Evolutionary conservation across 2,797 vertebrate species (phyloP), one percentile per base, ranked within the genome.

Genomic region (Nothura maculosa): DNA sequence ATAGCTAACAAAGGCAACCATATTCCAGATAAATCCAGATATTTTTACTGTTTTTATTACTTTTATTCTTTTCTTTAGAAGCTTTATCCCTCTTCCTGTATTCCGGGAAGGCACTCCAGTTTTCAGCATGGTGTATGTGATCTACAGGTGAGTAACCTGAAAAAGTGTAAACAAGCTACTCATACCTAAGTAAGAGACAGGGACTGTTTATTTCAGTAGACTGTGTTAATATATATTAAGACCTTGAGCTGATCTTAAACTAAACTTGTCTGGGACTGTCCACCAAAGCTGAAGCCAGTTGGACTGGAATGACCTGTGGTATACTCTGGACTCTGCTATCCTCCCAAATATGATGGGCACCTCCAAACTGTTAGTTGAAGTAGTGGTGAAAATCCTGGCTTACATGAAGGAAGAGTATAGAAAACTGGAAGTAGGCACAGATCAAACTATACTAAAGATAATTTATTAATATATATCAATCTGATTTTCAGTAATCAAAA

Each of bases 311-410:
- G 7, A 15, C 4, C 16, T 68, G 18, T 42, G 9, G 57, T 79
- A 48, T n/a, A 48, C 3, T 13, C 18, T 54, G 64, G 81, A 81
- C 4, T 30, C 11, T 28, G 6, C 34, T 18, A 19, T 40, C 13
- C 20, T 67, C 36, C 40, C 72, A 58, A 79, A 32, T 6, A 10
- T 3, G 1, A 12, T 2, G 80, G 22, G 30, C 21, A 45, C 43
- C 55, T 24, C 62, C 52, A 63, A 89, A 78, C 1, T 22, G 12
- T 6, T 28, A 3, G 13, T 14, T 86, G 50, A 34, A 66, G 30
- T 19, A 18, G 18, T 18, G 69, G 10, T 0, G 0, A 84, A n/a
- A 86, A 84, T 3, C 7, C 22, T 42, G n/a, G 12, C 28, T 12
- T 32, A 10, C 12, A 27, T 11, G 21, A 69, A 30, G 67, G 34